These are phyloP conservation scores for Muschampia plurimacula DNA, from an alignment of 2,888 invertebrate genomes.

Conservation along the genomic window DNA sequence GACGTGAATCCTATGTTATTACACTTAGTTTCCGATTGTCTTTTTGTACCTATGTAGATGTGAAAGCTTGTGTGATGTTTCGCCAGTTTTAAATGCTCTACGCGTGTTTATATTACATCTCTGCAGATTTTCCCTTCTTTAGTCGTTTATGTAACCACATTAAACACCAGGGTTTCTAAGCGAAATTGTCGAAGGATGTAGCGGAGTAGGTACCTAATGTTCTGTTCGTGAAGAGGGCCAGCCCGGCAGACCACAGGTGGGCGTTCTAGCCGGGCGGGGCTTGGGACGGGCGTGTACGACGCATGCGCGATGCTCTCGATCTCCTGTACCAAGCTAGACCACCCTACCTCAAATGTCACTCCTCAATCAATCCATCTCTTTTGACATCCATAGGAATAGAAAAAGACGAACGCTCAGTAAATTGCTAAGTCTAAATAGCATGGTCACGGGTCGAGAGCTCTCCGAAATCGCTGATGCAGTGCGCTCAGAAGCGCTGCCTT, in stretches of 20 bases:
- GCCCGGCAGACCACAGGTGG: slow-evolving; percentile 74
- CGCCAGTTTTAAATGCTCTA: slow-evolving; percentile 68
- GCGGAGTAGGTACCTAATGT: slow-evolving; percentile 57
- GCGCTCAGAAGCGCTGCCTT: slow-evolving; percentile 53
- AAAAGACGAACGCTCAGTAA: slow-evolving; percentile 66
- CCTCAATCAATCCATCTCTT: slow-evolving; percentile 67
- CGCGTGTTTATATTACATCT: slow-evolving; percentile 51
- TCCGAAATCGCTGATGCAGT: slow-evolving; percentile 70
- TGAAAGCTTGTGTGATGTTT: slow-evolving; percentile 76
- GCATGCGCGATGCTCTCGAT: slow-evolving; percentile 70
- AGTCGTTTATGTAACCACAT: slow-evolving; percentile 40
- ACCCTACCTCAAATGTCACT: slow-evolving; percentile 54
- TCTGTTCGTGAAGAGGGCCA: slow-evolving; percentile 56
- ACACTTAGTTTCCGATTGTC: slow-evolving; percentile 62
- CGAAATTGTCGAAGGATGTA: slow-evolving; percentile 36
- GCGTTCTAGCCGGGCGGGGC: slow-evolving; percentile 77
- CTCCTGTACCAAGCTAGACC: slow-evolving; percentile 52
- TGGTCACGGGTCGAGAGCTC: slow-evolving; percentile 62
- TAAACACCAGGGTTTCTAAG: slow-evolving; percentile 31
- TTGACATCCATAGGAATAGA: slow-evolving; percentile 64
- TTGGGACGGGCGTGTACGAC: slow-evolving; percentile 70
- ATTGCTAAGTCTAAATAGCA: slow-evolving; percentile 58
- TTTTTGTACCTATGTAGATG: slow-evolving; percentile 70
- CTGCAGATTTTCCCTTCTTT: slow-evolving; percentile 42
- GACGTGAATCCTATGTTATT: slow-evolving; percentile 56